Conservation (phyloP, 2,888 invertebrate genomes). For the Trypoxylon attenuatum region DNA sequence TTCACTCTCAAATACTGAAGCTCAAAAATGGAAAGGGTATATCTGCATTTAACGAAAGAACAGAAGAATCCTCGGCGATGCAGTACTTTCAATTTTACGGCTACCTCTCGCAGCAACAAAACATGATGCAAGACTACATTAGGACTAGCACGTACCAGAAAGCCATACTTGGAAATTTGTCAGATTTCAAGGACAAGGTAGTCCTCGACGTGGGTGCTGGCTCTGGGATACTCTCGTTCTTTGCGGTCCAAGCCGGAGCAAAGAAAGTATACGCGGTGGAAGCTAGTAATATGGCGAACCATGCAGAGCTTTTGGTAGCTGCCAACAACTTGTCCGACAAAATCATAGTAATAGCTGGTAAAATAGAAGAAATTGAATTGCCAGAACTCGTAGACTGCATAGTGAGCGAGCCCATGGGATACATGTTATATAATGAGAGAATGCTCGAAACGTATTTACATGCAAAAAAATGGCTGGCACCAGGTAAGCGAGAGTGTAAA, state of each 20-base stretch:
- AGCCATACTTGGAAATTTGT: conserved; percentile 94
- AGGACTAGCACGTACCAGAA: conserved; percentile 98
- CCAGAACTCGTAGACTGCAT: conserved; percentile 98
- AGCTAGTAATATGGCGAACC: conserved; percentile 98
- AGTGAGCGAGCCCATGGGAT: conserved; percentile 99
- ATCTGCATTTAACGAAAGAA: conserved; percentile 95
- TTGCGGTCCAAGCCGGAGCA: conserved; percentile 98
- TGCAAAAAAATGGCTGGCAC: conserved; percentile 97
- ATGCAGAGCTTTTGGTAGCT: conserved; percentile 92
- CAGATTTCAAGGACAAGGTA: conserved; percentile 94
- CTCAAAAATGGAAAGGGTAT: conserved; percentile 83
- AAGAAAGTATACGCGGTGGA: conserved; percentile 98
- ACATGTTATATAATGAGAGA: conserved; percentile 99
- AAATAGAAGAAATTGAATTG: conserved; percentile 97
- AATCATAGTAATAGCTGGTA: conserved; percentile 95
- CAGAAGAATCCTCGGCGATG: conserved; percentile 98
- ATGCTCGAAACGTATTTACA: conserved; percentile 99
- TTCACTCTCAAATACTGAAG: conserved; percentile 84
- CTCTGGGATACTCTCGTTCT: conserved; percentile 98
- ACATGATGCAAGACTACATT: conserved; percentile 99
- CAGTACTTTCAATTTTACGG: conserved; percentile 99
- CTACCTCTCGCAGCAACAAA: conserved; percentile 98
- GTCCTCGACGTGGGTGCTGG: conserved; percentile 99
- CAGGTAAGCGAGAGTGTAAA: conserved; percentile 74
- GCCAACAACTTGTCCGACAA: conserved; percentile 92